Conservation (phyloP, 1,140 invertebrate species). For the Muscidifurax raptorellus region DNA sequence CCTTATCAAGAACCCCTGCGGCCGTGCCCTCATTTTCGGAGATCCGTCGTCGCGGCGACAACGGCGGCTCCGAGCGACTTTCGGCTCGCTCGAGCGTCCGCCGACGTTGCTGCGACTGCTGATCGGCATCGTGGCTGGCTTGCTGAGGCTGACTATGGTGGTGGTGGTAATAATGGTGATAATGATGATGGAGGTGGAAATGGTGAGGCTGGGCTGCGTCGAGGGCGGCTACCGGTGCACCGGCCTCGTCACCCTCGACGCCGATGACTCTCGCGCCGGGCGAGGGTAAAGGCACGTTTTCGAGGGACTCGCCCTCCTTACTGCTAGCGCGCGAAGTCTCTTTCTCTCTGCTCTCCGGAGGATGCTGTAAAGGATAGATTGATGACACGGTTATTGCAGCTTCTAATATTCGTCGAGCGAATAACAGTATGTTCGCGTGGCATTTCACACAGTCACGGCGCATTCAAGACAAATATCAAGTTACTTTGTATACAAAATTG, state of each 20-base stretch:
- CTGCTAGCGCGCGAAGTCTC: conserved; percentile 65
- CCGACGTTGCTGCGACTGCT: conserved; percentile 7
- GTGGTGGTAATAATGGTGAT: background rate
- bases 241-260: conserved; percentile 66
- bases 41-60: conserved; percentile 9
- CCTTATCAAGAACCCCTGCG: conserved; percentile 86
- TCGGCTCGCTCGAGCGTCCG: conserved; percentile 32
- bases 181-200: background rate
- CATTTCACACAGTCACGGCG: no score
- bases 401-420: background rate
- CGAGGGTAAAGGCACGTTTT: conserved; percentile 70
- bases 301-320: conserved; percentile 69
- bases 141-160: conserved; percentile 10
- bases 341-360: conserved; percentile 64
- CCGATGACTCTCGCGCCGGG: conserved; percentile 63
- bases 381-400: background rate
- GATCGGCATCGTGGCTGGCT: conserved; percentile 14
- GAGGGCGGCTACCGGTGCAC: conserved; percentile 62
- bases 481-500: no score
- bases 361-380: conserved; percentile 57
- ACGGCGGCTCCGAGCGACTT: conserved; percentile 30
- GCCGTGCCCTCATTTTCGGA: conserved; percentile 66
- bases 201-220: conserved; percentile 14
- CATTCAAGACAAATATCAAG: no score
- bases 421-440: no score